A percentile compares a stretch with the other conserved stretches of the same genome.
Conservation (phyloP, 2,797 vertebrate species). For the Myoxocephalus aenaeus region DNA sequence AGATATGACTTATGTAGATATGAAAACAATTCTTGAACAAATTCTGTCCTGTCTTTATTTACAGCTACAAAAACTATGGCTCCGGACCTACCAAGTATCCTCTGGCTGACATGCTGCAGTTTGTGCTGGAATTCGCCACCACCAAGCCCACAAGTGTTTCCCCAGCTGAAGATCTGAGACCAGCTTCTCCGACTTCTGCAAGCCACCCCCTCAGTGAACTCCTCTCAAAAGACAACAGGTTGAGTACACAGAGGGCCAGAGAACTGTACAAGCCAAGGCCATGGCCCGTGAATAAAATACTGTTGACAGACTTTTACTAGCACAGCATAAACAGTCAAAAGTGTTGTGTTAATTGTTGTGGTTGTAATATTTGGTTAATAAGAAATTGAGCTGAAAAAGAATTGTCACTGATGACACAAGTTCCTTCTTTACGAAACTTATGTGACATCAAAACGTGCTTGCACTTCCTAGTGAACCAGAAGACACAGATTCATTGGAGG, state of each 20-base stretch:
- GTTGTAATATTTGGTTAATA: not conserved
- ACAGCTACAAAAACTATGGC: slow-evolving; percentile 93
- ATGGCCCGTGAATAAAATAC: not conserved
- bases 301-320: not conserved
- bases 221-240: slow-evolving; percentile 80
- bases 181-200: slow-evolving; percentile 42
- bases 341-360: not conserved
- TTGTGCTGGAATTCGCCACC: slow-evolving; percentile 91
- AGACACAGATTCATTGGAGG: slow-evolving; percentile 67
- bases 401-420: not conserved
- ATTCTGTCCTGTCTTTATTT: not conserved
- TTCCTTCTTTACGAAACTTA: not conserved
- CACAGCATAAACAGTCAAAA: not conserved
- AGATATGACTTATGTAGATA: not conserved
- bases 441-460: not conserved
- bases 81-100: slow-evolving; percentile 91
- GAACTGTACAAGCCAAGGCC: not conserved
- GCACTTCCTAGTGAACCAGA: slow-evolving; percentile 67
- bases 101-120: slow-evolving; percentile 94
- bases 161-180: slow-evolving; percentile 63
- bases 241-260: slow-evolving; percentile 24
- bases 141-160: slow-evolving; percentile 80
- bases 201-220: slow-evolving; percentile 54
- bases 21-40: not conserved
- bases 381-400: not conserved